Base-by-base conservation (phyloP, 2,113 vertebrate genomes). In the Casuarius casuarius region DNA sequence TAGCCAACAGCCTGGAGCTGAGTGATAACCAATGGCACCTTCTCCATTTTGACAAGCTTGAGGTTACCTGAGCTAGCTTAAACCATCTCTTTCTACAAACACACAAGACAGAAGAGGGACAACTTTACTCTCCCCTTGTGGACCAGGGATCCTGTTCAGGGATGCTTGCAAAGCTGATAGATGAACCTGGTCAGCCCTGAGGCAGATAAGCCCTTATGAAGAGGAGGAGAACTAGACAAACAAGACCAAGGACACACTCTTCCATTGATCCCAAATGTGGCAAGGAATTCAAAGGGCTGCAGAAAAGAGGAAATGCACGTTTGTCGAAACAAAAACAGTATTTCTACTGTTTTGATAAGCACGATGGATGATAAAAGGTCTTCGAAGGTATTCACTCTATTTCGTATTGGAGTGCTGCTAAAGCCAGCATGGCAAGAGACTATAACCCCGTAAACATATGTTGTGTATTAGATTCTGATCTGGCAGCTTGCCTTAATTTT, bases 391-490 rank as follows among this genome's bases (percentile, higher is more conserved):
- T 92, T 97, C 95, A 94, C 87, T 96, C 87, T 90, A 87, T 90
- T 96, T 95, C 93, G 90, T 95, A 91, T 81, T 82, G 90, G 65
- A 89, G 26, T 26, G 81, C 81, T 96, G 91, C 90, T 96, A 95
- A 87, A 96, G 95, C 86, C 94, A 93, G 65, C 90, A 91, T 80
- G 85, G 89, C 95, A 95, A 92, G n/a, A 90, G 87, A 91, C 86
- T 87, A 49, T 86, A 85, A 90, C 52, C 80, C 81, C 28, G 79
- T 96, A 98, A 96, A 91, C 97, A 97, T 91, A 79, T 97, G 97
- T 87, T 97, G 97, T 94, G 95, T 94, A 95, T 97, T 96, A 96
- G 62, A 94, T 96, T 94, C 91, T 95, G 97, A 97, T 97, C 94
- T 95, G 97, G 97, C 97, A 97, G 97, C 73, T 95, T 95, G 95